These are phyloP conservation scores for Gila robusta DNA, from an alignment of 2,797 vertebrate species.

Conservation along the genomic window DNA sequence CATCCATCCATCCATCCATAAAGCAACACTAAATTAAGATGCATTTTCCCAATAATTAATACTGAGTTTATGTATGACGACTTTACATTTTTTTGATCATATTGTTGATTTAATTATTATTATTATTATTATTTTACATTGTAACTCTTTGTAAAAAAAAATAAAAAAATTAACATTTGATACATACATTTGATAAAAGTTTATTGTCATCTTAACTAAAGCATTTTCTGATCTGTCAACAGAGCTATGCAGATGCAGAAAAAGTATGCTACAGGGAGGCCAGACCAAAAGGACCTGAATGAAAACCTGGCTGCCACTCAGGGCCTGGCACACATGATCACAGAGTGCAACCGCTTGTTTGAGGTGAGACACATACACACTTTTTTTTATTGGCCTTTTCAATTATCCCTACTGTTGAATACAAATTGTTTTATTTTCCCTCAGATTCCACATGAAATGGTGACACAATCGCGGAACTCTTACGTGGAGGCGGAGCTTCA, in stretches of 20 bases:
- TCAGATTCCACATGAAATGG: conserved; percentile 94
- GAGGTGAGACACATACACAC: conserved; percentile 82
- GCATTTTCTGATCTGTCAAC: conserved; percentile 42
- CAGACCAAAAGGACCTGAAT: conserved; percentile 98
- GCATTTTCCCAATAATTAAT: background rate
- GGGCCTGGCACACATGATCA: conserved; percentile 97
- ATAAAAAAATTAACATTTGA: too few relatives aligned
- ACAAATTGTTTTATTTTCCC: background rate
- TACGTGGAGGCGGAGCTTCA: conserved; percentile 92
- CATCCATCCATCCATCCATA: background rate
- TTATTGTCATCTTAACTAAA: background rate
- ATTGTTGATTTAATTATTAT: background rate
- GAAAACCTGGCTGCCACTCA: conserved; percentile 97
- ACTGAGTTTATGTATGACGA: background rate
- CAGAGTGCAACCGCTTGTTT: conserved; percentile 93
- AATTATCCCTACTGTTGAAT: background rate
- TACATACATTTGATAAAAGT: background rate
- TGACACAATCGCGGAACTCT: conserved; percentile 92
- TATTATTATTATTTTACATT: background rate
- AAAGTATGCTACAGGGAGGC: conserved; percentile 95
- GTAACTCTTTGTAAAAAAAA: background rate
- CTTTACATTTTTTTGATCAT: too few relatives aligned
- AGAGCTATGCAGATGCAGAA: conserved; percentile 98
- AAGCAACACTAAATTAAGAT: too few relatives aligned
- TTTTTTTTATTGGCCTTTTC: conserved; percentile 28